A percentile compares a stretch with the other conserved stretches of the same genome.
phyloP scores from a whole-genome alignment of 2,888 invertebrate species.

The Melipona beecheii region DNA sequence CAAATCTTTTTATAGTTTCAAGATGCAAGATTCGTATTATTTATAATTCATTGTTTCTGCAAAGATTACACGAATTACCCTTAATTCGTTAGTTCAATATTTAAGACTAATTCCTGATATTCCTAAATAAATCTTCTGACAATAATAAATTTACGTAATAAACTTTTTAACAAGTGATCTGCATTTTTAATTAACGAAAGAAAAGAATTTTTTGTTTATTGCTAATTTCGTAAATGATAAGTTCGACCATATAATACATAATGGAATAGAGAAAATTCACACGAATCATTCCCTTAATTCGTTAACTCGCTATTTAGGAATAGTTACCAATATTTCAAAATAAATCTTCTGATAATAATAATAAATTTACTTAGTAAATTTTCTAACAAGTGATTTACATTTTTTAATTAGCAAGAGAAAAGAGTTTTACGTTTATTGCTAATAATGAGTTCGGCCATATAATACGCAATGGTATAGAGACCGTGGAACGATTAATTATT shows the following conservation, averaged over 20 bases:
- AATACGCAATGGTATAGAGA: not conserved
- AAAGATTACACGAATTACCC: not conserved
- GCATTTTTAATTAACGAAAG: not conserved
- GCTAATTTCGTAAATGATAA: conserved; percentile 4
- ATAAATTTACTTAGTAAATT: not conserved
- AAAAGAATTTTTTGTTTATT: not conserved
- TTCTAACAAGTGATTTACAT: not conserved
- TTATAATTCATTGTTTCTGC: not conserved
- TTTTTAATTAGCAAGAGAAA: not conserved
- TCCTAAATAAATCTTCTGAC: not conserved
- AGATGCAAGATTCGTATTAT: not conserved
- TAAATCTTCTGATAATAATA: not conserved
- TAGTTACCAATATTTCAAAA: not conserved
- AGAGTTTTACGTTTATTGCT: not conserved
- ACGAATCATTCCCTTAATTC: too few species aligned
- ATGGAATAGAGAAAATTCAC: not conserved
- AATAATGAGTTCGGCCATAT: not conserved
- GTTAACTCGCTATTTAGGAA: too few species aligned
- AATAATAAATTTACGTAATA: not conserved
- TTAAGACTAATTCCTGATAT: not conserved
- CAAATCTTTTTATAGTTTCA: not conserved
- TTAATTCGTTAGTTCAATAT: not conserved
- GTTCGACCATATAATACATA: not conserved
- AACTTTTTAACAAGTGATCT: not conserved
- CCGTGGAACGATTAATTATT: not conserved